A percentile compares a stretch with the other conserved stretches of the same genome.
Conservation (phyloP, 2,888 invertebrate genomes). For the Hirudinaria manillensis region DNA sequence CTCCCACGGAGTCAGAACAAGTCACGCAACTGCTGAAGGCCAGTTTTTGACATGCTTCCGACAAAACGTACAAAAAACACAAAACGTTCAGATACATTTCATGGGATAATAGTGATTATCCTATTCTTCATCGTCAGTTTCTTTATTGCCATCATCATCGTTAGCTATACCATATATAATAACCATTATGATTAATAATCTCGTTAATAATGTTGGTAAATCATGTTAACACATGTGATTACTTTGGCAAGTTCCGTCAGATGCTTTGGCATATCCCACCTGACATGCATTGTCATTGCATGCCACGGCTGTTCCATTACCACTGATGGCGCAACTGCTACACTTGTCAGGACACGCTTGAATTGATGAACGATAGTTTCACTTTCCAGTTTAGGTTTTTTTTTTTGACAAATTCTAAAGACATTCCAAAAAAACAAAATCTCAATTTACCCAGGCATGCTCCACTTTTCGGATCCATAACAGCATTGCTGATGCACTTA, state of each 20-base stretch:
- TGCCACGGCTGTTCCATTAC: neutral
- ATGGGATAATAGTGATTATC: too few species aligned
- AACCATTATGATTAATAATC: too few species aligned
- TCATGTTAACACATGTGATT: neutral
- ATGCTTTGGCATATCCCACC: constrained; percentile 21
- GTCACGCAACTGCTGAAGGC: constrained; percentile 31
- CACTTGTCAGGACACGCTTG: constrained; percentile 31
- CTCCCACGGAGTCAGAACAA: constrained; percentile 25
- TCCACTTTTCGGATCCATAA: constrained; percentile 27
- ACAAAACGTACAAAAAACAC: neutral
- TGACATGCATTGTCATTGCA: constrained; percentile 24
- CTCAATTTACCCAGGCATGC: constrained; percentile 29
- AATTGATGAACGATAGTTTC: neutral
- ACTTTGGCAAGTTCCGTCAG: constrained; percentile 32
- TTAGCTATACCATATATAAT: too few species aligned
- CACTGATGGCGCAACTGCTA: constrained; percentile 5
- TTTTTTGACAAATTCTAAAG: neutral
- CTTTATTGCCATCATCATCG: too few species aligned
- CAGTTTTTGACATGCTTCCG: constrained; percentile 30
- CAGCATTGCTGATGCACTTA: constrained; percentile 24
- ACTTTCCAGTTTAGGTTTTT: neutral
- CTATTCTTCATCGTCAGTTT: too few species aligned
- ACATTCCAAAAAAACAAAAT: neutral
- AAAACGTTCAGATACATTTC: neutral
- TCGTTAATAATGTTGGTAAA: too few species aligned